Base-by-base conservation (phyloP, 2,888 invertebrate species). In the Silvanus unidentatus region DNA sequence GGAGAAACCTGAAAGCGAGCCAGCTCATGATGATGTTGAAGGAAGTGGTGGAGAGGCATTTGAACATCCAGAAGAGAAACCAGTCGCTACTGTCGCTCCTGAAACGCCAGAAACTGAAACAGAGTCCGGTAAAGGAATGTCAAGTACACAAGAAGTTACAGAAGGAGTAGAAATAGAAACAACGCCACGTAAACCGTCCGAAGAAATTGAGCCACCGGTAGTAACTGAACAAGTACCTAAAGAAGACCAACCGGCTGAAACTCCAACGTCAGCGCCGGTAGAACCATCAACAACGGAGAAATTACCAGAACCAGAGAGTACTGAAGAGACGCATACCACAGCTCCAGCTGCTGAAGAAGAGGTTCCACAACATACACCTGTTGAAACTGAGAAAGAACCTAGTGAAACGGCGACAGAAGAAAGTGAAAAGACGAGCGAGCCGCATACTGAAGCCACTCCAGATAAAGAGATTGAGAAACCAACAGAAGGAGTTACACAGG, bases 41-140 rank as follows among this genome's bases (percentile, higher is more conserved):
- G 32, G 41, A 30, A 42, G 45, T 45, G n/a, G 40, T 38, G 36
- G 13, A 28, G 39, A 30, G 35, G 45, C 49, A 13, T 44, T 43
- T 14, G 53, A 55, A 36, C 51, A 54, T 47, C 30, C 43, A 14
- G 47, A 42, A 22, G 22, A 35, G 37, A 16, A 34, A 39, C 39
- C n/a, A 9, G 28, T 13, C 29, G 35, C 44, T 22, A 22, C 4
- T 22, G n/a, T n/a, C n/a, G 22, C 22, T 22, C 22, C 22, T 22
- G 22, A 22, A 22, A 3, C 22, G 8, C 3, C 8, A 5, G 22
- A 22, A 22, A 5, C 22, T 8, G 22, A 22, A 22, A 22, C 22
- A 5, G 22, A 22, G 22, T 5, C 22, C 8, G 22, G 22, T 8
- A 22, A 22, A 22, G 22, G 22, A 3, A 22, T 22, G 22, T 8